Evolutionary conservation across 2,113 vertebrate species (phyloP).

Genomic region (Tretioscincus oriximinensis): DNA sequence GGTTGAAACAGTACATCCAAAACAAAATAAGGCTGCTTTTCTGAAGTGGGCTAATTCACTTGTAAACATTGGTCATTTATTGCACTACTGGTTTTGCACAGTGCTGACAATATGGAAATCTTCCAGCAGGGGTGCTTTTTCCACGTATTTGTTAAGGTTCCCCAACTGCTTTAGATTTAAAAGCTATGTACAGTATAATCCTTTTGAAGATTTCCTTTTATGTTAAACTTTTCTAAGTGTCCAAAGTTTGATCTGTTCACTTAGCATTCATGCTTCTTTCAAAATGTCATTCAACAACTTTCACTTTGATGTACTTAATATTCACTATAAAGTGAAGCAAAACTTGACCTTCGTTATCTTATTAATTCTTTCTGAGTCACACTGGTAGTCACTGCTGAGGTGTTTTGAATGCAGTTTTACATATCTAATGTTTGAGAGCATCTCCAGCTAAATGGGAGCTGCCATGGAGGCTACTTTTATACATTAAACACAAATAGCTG

Average conservation of each 20-base stretch:
- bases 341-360: conserved; percentile 41
- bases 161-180: conserved; percentile 15
- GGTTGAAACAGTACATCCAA: no score
- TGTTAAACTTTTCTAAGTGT: conserved; percentile 27
- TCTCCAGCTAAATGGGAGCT: no score
- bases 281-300: conserved; percentile 32
- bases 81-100: background rate
- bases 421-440: no score
- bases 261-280: conserved; percentile 6
- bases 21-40: background rate
- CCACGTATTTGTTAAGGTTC: background rate
- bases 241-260: conserved; percentile 33
- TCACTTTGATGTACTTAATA: conserved; percentile 50
- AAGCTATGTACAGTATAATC: conserved; percentile 1
- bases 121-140: background rate
- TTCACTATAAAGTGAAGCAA: conserved; percentile 41
- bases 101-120: background rate
- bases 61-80: background rate
- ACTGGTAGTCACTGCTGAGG: background rate
- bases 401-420: no score
- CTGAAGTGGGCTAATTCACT: background rate
- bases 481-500: no score
- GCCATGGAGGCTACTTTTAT: no score
- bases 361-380: conserved; percentile 34
- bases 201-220: conserved; percentile 4